Conservation (phyloP, 2,113 vertebrate genomes). For the Hiodon alosoides region DNA sequence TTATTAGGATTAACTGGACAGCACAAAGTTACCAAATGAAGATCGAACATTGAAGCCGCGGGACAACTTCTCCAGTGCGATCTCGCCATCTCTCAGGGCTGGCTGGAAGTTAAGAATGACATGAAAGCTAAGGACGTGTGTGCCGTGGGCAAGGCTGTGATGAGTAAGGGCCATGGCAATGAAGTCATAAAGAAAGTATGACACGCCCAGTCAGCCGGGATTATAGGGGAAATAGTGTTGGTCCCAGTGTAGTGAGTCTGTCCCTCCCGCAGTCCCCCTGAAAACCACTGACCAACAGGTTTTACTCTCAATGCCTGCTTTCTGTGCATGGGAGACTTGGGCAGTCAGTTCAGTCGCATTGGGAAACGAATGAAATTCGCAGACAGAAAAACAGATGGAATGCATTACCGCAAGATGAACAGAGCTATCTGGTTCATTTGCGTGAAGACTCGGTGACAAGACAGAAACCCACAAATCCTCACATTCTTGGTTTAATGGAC, state of each 20-base stretch:
- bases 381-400: no score
- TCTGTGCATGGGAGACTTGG: no score
- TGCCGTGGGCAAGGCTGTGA: slow-evolving; percentile 7
- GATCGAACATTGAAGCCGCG: slow-evolving; percentile 71
- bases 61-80: slow-evolving; percentile 43
- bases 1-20: slow-evolving; percentile 69
- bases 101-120: slow-evolving; percentile 2
- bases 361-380: background rate
- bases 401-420: no score
- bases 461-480: no score
- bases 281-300: background rate
- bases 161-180: background rate
- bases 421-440: no score
- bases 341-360: background rate
- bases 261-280: background rate
- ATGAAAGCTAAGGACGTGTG: background rate
- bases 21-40: slow-evolving; percentile 79
- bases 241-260: background rate
- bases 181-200: background rate
- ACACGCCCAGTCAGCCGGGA: background rate
- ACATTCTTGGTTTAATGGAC: background rate
- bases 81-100: slow-evolving; percentile 39
- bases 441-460: no score
- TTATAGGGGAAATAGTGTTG: background rate
- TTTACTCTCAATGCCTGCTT: no score